Conservation (phyloP, 2,113 vertebrate genomes). For the Nannospalax galili region DNA sequence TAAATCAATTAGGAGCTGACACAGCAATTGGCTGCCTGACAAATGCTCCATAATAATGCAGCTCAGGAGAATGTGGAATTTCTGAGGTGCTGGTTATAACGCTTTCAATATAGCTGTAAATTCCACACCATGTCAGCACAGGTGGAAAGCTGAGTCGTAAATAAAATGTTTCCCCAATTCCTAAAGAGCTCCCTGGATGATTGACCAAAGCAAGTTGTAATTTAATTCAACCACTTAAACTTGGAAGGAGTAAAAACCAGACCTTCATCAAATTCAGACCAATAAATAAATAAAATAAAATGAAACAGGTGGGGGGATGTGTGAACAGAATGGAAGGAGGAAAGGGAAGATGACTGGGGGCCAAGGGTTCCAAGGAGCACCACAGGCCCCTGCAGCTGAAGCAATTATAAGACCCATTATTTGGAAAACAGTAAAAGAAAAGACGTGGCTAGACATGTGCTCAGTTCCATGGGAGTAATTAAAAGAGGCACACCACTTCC, state of each 20-base stretch:
- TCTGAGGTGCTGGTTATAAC: constrained; percentile 89
- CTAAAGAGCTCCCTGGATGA: constrained; percentile 62
- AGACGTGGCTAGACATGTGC: constrained; percentile 70
- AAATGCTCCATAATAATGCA: constrained; percentile 88
- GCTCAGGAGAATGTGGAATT: constrained; percentile 89
- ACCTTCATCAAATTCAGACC: constrained; percentile 59
- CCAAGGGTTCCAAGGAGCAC: background rate
- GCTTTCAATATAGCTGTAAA: constrained; percentile 89
- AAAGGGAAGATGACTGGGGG: constrained; percentile 15
- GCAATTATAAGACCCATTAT: constrained; percentile 69
- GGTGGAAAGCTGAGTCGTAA: constrained; percentile 89
- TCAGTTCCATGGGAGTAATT: constrained; percentile 70
- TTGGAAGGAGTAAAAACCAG: constrained; percentile 52
- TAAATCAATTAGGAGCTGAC: constrained; percentile 90
- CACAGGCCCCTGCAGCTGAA: background rate
- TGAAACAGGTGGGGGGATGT: no score
- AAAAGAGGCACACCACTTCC: constrained; percentile 15
- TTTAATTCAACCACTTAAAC: constrained; percentile 78
- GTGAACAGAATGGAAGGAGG: background rate
- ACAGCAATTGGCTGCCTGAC: constrained; percentile 89
- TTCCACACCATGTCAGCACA: constrained; percentile 87
- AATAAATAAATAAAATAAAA: background rate
- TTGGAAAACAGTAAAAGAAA: constrained; percentile 73
- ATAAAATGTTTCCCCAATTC: constrained; percentile 73
- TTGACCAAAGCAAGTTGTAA: constrained; percentile 66